Conservation (phyloP, 2,888 invertebrate species). For the Thymelicus lineola region DNA sequence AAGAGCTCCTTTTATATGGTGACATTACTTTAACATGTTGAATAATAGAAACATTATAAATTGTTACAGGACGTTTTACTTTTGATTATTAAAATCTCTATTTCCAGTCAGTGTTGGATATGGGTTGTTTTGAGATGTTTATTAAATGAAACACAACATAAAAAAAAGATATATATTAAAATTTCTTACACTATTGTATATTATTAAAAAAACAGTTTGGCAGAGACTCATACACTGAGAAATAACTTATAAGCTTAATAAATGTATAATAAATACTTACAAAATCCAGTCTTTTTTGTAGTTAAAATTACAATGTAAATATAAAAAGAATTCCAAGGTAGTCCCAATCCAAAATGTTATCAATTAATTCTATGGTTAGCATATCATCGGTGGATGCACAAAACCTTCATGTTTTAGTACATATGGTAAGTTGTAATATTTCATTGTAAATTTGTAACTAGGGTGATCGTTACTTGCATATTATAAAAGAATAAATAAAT, state of each 20-base stretch:
- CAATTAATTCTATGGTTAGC: too few species aligned
- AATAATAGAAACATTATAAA: neutral
- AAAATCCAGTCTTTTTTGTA: slow-evolving; percentile 5
- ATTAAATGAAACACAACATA: slow-evolving; percentile 5
- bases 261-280: neutral
- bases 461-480: too few species aligned
- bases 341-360: too few species aligned
- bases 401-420: too few species aligned
- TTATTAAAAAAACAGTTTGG: slow-evolving; percentile 10
- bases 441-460: too few species aligned
- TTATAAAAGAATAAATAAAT: too few species aligned
- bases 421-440: too few species aligned
- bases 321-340: neutral
- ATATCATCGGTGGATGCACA: too few species aligned
- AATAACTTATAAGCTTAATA: neutral
- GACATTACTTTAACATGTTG: slow-evolving; percentile 41
- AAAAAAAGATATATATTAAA: slow-evolving; percentile 28
- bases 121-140: too few species aligned
- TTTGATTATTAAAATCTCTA: too few species aligned
- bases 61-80: neutral
- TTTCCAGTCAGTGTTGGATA: too few species aligned
- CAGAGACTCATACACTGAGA: slow-evolving; percentile 16
- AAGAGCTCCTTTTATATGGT: slow-evolving; percentile 96
- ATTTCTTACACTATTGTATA: slow-evolving; percentile 7
- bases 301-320: neutral